phyloP scores from a whole-genome alignment of 2,797 vertebrate species.

The Chelonia mydas region DNA sequence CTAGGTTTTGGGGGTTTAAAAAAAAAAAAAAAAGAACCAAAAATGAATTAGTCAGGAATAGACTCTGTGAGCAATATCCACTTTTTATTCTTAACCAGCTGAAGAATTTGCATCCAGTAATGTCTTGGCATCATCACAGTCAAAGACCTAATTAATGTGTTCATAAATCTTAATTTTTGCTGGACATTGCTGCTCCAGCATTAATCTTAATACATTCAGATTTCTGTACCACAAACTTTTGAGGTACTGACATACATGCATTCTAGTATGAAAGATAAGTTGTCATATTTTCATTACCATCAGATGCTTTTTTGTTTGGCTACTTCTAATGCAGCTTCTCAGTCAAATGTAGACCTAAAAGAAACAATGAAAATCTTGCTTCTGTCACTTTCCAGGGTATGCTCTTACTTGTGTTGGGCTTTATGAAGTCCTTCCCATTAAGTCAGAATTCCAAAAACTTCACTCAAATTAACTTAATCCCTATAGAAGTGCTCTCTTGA shows the following conservation, averaged over 20 bases:
- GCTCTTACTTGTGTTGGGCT: neutral
- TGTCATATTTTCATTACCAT: neutral
- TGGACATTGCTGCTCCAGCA: neutral
- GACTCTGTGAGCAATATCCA: neutral
- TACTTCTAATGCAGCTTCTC: neutral
- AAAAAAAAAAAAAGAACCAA: neutral
- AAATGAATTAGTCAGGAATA: neutral
- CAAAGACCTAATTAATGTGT: rapidly evolving
- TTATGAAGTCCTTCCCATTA: neutral
- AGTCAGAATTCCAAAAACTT: neutral
- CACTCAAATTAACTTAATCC: neutral
- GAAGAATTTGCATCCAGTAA: neutral
- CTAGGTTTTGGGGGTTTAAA: neutral
- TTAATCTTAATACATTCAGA: neutral
- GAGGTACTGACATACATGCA: neutral
- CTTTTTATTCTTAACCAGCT: neutral
- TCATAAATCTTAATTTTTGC: neutral
- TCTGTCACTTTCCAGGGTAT: neutral
- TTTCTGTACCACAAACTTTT: neutral
- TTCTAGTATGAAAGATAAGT: neutral
- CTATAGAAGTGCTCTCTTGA: neutral
- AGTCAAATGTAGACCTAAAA: neutral
- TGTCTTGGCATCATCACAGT: neutral
- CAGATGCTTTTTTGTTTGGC: neutral
- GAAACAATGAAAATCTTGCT: neutral